Conservation (phyloP, 2,113 vertebrate genomes). For the Rhinolophus ferrumequinum region DNA sequence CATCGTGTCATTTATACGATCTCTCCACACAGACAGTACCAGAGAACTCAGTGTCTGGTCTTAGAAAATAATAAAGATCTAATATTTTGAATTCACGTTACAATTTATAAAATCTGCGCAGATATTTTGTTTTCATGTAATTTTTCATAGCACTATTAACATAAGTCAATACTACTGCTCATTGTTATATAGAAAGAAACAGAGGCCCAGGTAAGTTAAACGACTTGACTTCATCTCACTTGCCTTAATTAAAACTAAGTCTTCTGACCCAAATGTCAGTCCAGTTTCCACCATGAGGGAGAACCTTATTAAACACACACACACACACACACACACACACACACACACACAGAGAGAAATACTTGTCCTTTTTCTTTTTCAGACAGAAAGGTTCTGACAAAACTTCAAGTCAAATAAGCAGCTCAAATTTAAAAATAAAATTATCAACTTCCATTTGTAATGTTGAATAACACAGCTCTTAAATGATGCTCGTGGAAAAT, state of each 20-base stretch:
- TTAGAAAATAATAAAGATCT: neutral
- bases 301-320: neutral
- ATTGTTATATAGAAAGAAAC: neutral
- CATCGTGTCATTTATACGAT: neutral
- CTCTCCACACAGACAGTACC: neutral
- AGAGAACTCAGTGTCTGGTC: neutral
- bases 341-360: neutral
- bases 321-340: neutral
- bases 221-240: neutral
- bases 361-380: neutral
- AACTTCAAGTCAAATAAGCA: neutral
- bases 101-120: neutral
- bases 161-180: neutral
- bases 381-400: neutral
- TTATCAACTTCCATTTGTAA: neutral
- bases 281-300: neutral
- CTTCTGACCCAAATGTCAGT: neutral
- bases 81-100: neutral
- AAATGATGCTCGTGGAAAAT: neutral
- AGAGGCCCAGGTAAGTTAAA: neutral
- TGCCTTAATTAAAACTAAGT: neutral
- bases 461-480: neutral
- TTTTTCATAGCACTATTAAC: neutral
- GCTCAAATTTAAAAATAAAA: constrained; percentile 17
- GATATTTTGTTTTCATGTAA: neutral